phyloP scores from a whole-genome alignment of 2,888 invertebrate species.

The Apotomis turbidana region DNA sequence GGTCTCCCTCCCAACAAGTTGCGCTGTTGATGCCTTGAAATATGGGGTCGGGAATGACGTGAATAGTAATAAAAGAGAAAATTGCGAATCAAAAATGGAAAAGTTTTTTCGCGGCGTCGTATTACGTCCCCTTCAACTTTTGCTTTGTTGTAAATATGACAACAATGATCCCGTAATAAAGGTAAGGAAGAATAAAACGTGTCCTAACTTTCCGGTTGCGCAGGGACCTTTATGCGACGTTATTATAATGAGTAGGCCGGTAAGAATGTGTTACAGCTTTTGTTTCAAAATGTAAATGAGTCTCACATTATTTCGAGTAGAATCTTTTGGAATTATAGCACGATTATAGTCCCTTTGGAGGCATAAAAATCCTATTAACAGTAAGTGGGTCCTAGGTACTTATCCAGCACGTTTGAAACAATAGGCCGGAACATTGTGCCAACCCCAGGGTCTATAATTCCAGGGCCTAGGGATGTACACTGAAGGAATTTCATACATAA shows the following conservation, averaged over 20 bases:
- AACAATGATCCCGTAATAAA: slow-evolving; percentile 15
- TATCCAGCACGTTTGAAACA: slow-evolving; percentile 27
- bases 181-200: slow-evolving; percentile 17
- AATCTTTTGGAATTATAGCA: slow-evolving; percentile 13
- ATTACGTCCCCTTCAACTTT: slow-evolving; percentile 19
- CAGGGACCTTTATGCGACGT: slow-evolving; percentile 16
- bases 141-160: slow-evolving; percentile 15
- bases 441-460: neutral
- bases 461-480: slow-evolving; percentile 7
- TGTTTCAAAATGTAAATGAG: slow-evolving; percentile 24
- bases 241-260: slow-evolving; percentile 9
- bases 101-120: slow-evolving; percentile 27
- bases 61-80: slow-evolving; percentile 45
- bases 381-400: slow-evolving; percentile 20
- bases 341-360: slow-evolving; percentile 9
- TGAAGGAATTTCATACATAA: slow-evolving; percentile 14
- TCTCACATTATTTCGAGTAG: slow-evolving; percentile 4
- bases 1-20: slow-evolving; percentile 33
- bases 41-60: slow-evolving; percentile 42
- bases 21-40: slow-evolving; percentile 43
- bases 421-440: slow-evolving; percentile 15
- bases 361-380: slow-evolving; percentile 16
- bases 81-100: slow-evolving; percentile 40
- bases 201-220: slow-evolving; percentile 18
- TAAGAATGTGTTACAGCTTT: slow-evolving; percentile 24